phyloP scores from a whole-genome alignment of 2,888 invertebrate species.

The Xylota segnis region DNA sequence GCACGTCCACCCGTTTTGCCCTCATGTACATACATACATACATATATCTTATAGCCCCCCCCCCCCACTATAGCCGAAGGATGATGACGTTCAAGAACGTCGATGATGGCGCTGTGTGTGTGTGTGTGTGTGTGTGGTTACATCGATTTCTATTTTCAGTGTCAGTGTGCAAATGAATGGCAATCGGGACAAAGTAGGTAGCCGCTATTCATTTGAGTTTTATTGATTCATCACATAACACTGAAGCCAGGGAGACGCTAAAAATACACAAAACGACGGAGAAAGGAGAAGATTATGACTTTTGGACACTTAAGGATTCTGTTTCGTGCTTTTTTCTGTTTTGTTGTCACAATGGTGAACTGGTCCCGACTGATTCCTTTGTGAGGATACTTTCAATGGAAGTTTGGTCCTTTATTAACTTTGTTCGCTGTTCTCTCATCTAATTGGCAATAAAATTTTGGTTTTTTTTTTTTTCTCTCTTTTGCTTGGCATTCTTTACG shows the following conservation, averaged over 20 bases:
- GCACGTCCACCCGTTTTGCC: conserved; percentile 67
- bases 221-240: conserved; percentile 57
- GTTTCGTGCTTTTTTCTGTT: not conserved
- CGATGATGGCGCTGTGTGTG: conserved; percentile 48
- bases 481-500: not conserved
- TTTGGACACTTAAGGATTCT: conserved; percentile 32
- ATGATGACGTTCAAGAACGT: conserved; percentile 35
- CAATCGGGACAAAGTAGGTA: not conserved
- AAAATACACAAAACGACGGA: not conserved
- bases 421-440: conserved; percentile 45
- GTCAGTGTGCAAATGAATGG: conserved; percentile 43
- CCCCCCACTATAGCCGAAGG: conserved; percentile 35
- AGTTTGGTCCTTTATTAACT: conserved; percentile 60
- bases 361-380: conserved; percentile 31
- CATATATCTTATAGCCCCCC: conserved; percentile 22
- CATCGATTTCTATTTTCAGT: conserved; percentile 58
- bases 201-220: conserved; percentile 25
- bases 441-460: conserved; percentile 65
- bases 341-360: not conserved
- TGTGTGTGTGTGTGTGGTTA: conserved; percentile 20
- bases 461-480: conserved; percentile 1
- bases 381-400: conserved; percentile 30
- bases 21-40: conserved; percentile 30
- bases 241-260: not conserved
- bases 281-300: conserved; percentile 38